phyloP scores from a whole-genome alignment of 2,797 vertebrate genomes.

The Pipistrellus nathusii region DNA sequence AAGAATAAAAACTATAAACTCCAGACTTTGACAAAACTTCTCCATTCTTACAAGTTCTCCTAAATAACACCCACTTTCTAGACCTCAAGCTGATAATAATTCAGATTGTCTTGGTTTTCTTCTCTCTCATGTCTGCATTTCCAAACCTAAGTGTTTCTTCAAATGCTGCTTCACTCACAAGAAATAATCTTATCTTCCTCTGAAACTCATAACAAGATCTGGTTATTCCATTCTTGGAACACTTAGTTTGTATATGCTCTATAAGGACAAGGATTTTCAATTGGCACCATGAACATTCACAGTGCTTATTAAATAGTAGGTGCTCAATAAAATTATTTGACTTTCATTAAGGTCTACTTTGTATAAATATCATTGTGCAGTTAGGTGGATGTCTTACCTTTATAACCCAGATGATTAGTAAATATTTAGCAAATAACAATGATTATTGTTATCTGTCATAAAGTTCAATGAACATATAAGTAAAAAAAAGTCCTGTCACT shows the following conservation, averaged over 20 bases:
- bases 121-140: neutral
- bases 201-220: neutral
- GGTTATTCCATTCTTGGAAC: neutral
- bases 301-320: neutral
- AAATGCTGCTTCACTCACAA: neutral
- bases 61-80: neutral
- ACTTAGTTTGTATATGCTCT: neutral
- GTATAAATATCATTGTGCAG: neutral
- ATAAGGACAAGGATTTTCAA: neutral
- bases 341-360: neutral
- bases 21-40: neutral
- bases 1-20: slow-evolving; percentile 10
- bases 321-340: neutral
- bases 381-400: neutral
- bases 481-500: neutral
- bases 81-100: neutral
- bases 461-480: neutral
- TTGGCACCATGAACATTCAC: neutral
- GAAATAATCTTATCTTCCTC: neutral
- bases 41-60: neutral
- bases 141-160: neutral
- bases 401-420: neutral
- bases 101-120: slow-evolving; percentile 10
- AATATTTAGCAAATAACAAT: neutral
- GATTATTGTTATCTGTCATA: neutral